Percentiles rank a stretch among this genome's conserved stretches.
These are phyloP conservation scores for Xiphias gladius DNA, from an alignment of 2,113 vertebrate species.

Conservation along the genomic window DNA sequence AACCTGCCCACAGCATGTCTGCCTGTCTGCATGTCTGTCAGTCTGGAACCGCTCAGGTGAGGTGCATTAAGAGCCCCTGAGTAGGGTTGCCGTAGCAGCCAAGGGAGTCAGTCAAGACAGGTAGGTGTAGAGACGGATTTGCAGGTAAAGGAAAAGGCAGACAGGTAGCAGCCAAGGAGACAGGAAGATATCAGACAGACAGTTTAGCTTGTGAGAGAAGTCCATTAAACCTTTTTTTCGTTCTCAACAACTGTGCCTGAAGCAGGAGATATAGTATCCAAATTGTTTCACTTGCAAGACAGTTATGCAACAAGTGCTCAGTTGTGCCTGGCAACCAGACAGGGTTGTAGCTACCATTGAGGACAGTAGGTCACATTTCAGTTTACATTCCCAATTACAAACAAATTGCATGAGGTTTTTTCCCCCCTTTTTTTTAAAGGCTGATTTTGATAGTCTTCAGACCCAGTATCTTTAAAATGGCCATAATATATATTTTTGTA, in stretches of 20 bases:
- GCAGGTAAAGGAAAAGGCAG: slow-evolving; percentile 6
- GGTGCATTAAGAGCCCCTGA: slow-evolving; percentile 5
- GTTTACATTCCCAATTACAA: too few relatives aligned
- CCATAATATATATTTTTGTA: too few relatives aligned
- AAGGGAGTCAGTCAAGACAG: slow-evolving; percentile 40
- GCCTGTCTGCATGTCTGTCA: slow-evolving; percentile 44
- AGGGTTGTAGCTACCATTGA: neutral
- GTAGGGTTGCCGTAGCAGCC: slow-evolving; percentile 70
- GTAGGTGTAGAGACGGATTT: slow-evolving; percentile 13
- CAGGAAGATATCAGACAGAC: neutral
- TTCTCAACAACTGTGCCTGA: neutral
- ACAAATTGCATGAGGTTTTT: too few relatives aligned
- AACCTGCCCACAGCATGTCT: slow-evolving; percentile 47
- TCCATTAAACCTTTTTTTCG: neutral
- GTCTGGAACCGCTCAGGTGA: slow-evolving; percentile 72
- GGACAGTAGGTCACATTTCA: too few relatives aligned
- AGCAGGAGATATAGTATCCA: neutral
- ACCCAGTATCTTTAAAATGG: too few relatives aligned
- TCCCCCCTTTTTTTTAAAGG: too few relatives aligned
- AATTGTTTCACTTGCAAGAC: neutral
- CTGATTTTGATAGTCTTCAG: too few relatives aligned
- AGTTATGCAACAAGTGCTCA: neutral
- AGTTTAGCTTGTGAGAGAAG: neutral
- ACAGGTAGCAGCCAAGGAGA: neutral
- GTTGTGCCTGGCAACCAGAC: neutral